Percentiles rank a stretch among this genome's conserved stretches.
These are phyloP conservation scores for Ostrea edulis DNA, from an alignment of 1,140 invertebrate species.

Conservation along the genomic window DNA sequence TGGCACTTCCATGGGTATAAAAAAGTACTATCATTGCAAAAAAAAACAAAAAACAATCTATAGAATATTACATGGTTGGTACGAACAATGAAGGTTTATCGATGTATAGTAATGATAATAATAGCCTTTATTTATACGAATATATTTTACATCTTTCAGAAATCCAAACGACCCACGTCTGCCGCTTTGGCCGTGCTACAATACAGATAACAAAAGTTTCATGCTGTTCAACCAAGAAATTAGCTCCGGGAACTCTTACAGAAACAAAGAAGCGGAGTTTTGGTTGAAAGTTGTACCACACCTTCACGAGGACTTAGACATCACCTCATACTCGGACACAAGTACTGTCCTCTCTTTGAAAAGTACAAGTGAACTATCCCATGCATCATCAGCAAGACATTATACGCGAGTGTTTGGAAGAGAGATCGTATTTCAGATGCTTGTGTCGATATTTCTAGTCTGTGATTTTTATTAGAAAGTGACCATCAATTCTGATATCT, in stretches of 20 bases:
- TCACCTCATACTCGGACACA: not conserved
- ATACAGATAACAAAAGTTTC: not conserved
- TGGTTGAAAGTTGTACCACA: not conserved
- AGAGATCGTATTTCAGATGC: not conserved
- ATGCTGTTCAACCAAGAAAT: not conserved
- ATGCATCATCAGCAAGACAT: not conserved
- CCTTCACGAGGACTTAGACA: not conserved
- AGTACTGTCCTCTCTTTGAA: not conserved
- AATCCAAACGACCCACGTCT: not conserved
- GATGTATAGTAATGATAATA: not conserved
- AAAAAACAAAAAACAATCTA: no score
- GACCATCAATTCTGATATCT: no score
- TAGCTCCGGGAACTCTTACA: not conserved
- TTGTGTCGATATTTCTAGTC: not conserved
- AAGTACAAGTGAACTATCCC: not conserved
- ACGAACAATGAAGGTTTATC: no score
- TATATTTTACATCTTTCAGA: not conserved
- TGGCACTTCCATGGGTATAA: no score
- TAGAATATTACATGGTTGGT: no score
- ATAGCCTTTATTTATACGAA: not conserved
- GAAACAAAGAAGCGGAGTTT: not conserved
- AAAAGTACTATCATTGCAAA: no score
- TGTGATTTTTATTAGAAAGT: not conserved
- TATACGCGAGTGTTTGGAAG: not conserved
- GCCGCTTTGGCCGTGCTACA: not conserved